Evolutionary conservation across 2,113 vertebrate genomes (phyloP), one percentile per base, ranked within the genome.

Genomic region (Nettapus auritus): DNA sequence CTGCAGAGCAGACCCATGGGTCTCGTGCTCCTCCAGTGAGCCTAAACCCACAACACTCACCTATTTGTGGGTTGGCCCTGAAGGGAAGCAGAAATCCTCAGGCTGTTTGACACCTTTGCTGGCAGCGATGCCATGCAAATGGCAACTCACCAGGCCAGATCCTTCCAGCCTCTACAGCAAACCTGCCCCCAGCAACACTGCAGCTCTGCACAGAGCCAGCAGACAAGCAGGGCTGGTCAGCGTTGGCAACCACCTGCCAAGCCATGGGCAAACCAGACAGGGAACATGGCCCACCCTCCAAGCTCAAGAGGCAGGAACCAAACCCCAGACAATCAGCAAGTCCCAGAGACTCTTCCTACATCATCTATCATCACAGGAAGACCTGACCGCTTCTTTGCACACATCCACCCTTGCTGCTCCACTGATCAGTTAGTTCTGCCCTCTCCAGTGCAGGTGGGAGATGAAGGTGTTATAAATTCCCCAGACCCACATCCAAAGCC

Each of bases 81-180:
- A 76, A 11, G 3, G 26, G 38, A 70, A 55, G 17, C 17, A 77
- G 70, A 93, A 88, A 46, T 8, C 3, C 9, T 55, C 33, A n/a
- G 42, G 20, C 36, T 4, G 0, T n/a, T 83, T 11, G 50, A 16
- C 33, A n/a, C 13, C 46, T 63, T 23, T 6, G 42, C 76, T n/a
- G 5, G 20, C 20, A 75, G 17, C 31, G 13, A 1, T 1, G 9
- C 4, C 3, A 1, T 14, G 21, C 31, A 60, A 63, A 53, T 11
- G 11, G 68, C 13, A 4, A 40, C n/a, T 76, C 75, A 34, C 11
- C 16, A 18, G 8, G 13, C 4, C 21, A 76, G 21, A 5, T 56
- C 62, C 5, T 63, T 66, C 23, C 82, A 83, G 46, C 40, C 60
- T 52, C 60, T 36, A 29, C 60, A 75, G 46, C 18, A 86, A 70